These are phyloP conservation scores for Ochlodes sylvanus DNA, from an alignment of 2,888 invertebrate species.

Conservation along the genomic window DNA sequence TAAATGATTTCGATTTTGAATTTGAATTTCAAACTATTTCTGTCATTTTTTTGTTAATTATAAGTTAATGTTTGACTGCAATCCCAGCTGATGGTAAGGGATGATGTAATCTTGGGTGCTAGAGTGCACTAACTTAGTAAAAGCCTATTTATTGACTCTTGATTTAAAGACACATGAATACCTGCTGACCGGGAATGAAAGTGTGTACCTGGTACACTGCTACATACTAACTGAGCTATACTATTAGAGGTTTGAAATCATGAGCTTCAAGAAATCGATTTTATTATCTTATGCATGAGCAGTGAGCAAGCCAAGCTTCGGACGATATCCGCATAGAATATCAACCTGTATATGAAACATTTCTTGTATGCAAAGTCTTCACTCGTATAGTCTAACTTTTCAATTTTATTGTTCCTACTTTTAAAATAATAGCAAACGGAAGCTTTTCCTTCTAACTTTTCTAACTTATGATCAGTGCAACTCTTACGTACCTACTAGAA, in stretches of 20 bases:
- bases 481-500: conserved; percentile 23
- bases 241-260: neutral
- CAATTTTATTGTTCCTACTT: conserved; percentile 13
- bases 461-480: conserved; percentile 31
- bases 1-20: too few relatives aligned
- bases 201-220: too few relatives aligned
- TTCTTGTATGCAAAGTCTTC: conserved; percentile 1
- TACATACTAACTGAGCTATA: neutral
- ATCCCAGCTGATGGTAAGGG: too few relatives aligned
- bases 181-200: too few relatives aligned
- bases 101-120: too few relatives aligned
- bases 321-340: conserved; percentile 9
- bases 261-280: neutral
- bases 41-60: too few relatives aligned
- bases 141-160: too few relatives aligned
- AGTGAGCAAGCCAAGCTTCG: neutral
- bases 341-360: conserved; percentile 7
- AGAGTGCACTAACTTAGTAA: too few relatives aligned
- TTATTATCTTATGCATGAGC: conserved; percentile 8
- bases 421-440: conserved; percentile 15
- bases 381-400: neutral
- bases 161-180: too few relatives aligned
- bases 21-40: too few relatives aligned
- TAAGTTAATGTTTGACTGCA: too few relatives aligned
- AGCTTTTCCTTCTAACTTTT: conserved; percentile 23